A percentile compares a stretch with the other conserved stretches of the same genome.
Evolutionary conservation across 1,140 invertebrate genomes (phyloP).

Genomic region (Bombus soroeensis): DNA sequence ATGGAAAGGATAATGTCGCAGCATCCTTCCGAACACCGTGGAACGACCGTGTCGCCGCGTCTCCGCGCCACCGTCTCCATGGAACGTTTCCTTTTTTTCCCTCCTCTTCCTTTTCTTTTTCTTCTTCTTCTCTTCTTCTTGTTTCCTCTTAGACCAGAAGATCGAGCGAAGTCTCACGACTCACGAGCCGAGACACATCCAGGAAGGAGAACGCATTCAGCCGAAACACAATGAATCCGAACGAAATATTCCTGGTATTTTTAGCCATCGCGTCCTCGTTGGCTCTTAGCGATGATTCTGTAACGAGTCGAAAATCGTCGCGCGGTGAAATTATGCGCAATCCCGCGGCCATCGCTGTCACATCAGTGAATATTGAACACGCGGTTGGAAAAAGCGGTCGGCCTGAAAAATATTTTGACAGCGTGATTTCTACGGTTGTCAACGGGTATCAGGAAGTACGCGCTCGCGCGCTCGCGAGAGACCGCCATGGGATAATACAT

Average conservation of each 20-base stretch:
- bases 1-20: constrained; percentile 66
- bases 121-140: background rate
- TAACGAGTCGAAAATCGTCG: constrained; percentile 8
- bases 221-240: constrained; percentile 22
- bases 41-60: constrained; percentile 66
- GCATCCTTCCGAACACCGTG: constrained; percentile 63
- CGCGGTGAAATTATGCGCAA: constrained; percentile 19
- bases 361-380: constrained; percentile 15
- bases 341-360: constrained; percentile 1
- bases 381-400: background rate
- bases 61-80: constrained; percentile 47
- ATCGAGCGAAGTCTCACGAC: constrained; percentile 1
- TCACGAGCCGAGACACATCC: constrained; percentile 16
- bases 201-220: constrained; percentile 12
- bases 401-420: constrained; percentile 53
- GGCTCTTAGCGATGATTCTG: background rate
- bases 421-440: constrained; percentile 32
- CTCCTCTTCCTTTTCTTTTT: background rate
- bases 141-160: constrained; percentile 19
- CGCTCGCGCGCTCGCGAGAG: constrained; percentile 18
- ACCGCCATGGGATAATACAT: background rate
- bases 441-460: constrained; percentile 24
- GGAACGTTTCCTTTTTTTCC: constrained; percentile 3
- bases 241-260: constrained; percentile 27
- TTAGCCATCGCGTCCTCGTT: background rate